Evolutionary conservation across 2,888 invertebrate species (phyloP), one percentile per base, ranked within the genome.

Genomic region (Carcina quercana): DNA sequence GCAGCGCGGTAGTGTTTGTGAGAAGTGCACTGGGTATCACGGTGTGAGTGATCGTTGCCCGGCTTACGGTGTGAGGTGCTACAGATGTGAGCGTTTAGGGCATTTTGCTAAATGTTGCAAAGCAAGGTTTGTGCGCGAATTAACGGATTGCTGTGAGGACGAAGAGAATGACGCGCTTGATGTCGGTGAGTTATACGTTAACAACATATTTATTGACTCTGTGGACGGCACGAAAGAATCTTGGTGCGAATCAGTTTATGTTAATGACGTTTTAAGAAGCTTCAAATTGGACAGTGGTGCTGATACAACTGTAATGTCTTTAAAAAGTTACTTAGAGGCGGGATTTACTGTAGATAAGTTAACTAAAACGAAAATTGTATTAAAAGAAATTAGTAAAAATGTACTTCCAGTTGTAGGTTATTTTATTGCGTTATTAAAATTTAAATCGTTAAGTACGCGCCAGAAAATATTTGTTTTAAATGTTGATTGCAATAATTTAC

Each of bases 251-350:
- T 13, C 8, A 6, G n/a, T 30, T 5, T 7, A 17, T 10, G 25
- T 30, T 12, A n/a, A 30, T 3, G 25, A 25, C 12, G 25, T 25
- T 8, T 11, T 25, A n/a, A 13, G 24, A 4, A 17, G 28, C 3
- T 36, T 36, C 17, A 36, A 36, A 13, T 25, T 36, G 14, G 36
- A 36, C 15, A 36, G 32, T 13, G 32, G 36, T 3, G 36, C 36
- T n/a, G 32, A 36, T 5, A 21, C 32, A 7, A 26, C 26, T 2
- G 34, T 34, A 1, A 34, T 35, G 27, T 35, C 30, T 11, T 5
- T 30, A 2, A 10, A 17, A 8, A 11, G 10, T 10, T 35, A 27
- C 14, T 11, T n/a, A 10, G 12, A 7, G 13, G 30, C 30, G 2
- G 30, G 28, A 8, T 35, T 30, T 19, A 5, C 10, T 8, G n/a